These are phyloP conservation scores for Acrossocheilus wenchowensis DNA, from an alignment of 2,797 vertebrate genomes.

Conservation along the genomic window DNA sequence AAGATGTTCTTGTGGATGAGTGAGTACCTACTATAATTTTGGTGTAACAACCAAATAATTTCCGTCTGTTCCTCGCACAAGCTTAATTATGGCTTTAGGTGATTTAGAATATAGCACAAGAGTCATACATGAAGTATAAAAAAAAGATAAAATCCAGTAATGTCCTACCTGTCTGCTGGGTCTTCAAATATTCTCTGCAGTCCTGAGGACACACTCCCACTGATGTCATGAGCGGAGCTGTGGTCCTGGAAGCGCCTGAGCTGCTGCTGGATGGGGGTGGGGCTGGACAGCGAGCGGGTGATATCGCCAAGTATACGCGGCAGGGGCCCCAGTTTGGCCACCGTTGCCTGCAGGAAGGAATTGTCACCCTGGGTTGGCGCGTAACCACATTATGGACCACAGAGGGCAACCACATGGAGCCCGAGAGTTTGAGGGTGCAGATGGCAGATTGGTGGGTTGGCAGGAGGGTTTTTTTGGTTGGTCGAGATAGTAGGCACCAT, in stretches of 20 bases:
- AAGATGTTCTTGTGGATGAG: background rate
- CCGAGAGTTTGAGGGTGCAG: constrained; percentile 51
- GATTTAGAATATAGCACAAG: background rate
- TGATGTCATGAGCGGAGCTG: constrained; percentile 87
- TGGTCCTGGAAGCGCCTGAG: constrained; percentile 86
- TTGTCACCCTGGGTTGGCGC: constrained; percentile 95
- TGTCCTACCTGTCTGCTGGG: constrained; percentile 83
- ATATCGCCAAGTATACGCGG: constrained; percentile 94
- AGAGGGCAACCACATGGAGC: constrained; percentile 43
- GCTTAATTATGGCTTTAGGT: background rate
- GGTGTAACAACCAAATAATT: background rate
- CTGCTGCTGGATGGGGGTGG: constrained; percentile 87
- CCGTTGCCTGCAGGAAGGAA: constrained; percentile 98
- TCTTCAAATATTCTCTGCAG: constrained; percentile 95
- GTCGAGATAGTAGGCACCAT: constrained; percentile 81
- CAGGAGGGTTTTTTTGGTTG: constrained; percentile 74
- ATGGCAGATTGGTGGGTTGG: constrained; percentile 65
- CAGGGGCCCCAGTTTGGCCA: constrained; percentile 93
- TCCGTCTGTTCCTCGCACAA: background rate
- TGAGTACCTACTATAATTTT: background rate
- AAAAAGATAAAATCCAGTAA: background rate
- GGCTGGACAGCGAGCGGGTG: constrained; percentile 84
- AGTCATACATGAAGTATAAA: background rate
- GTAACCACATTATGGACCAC: constrained; percentile 65
- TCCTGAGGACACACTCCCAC: constrained; percentile 90